Base-by-base conservation (phyloP, 2,888 invertebrate genomes). In the Nephrotoma appendiculata region DNA sequence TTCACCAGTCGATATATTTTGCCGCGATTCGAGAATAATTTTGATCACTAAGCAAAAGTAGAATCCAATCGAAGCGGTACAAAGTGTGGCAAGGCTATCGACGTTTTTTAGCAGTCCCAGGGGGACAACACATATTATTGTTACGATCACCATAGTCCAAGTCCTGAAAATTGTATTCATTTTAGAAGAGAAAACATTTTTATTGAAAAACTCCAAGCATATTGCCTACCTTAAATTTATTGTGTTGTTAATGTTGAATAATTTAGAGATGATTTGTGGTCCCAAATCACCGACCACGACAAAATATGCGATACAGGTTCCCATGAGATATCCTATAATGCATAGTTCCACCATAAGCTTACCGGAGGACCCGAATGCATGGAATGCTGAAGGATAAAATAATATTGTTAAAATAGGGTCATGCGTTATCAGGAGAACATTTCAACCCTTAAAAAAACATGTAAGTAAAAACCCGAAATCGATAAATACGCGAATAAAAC, bases 211-310 rank as follows among this genome's bases (percentile, higher is more conserved):
- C 12, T 41, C 12, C 83, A 57, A 44, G 41, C 44, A 85, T 43
- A 87, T 31, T 48, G 87, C 88, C 90, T 90, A 94, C 94, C 94
- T 93, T 31, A 95, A 91, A 87, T 94, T 94, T 89, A 94, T 93
- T 88, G 94, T 94, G 87, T 95, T 95, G 89, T 94, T 94, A 44
- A 96, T 92, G 86, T 94, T 93, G 86, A 97, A 94, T 89, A 96
- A 92, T 91, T 97, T 96, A 0, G 96, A 94, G 19, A 98, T 93
- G 87, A 99, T 97, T 89, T 96, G 96, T 19, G 99, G 99, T 0
- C 98, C 98, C 85, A 99, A 93, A 91, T 99, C 99, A 0, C 99
- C 99, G 88, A 99, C 97, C n/a, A 99, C 98, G 19, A 99, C 98
- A 91, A 98, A 97, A 91, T 98, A 99, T 5, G 99, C 98, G 86